Percentiles rank a stretch among this genome's conserved stretches.
These are phyloP conservation scores for Boloria selene DNA, from an alignment of 2,888 invertebrate species.

Conservation along the genomic window DNA sequence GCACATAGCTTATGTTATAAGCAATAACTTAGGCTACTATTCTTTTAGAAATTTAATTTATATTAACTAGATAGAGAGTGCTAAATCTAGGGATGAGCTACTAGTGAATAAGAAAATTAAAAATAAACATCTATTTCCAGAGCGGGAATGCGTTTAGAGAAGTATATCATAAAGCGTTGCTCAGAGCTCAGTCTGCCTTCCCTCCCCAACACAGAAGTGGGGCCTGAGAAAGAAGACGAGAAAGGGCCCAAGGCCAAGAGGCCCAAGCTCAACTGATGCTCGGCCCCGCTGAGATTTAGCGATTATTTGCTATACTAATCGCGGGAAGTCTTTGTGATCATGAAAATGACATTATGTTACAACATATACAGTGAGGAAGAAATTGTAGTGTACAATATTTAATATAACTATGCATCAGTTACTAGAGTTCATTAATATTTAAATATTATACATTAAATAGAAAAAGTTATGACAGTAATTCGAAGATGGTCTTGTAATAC, in stretches of 20 bases:
- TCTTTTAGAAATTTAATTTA: no score
- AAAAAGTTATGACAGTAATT: not conserved
- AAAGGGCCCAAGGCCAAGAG: slow-evolving; percentile 49
- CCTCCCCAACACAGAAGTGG: slow-evolving; percentile 67
- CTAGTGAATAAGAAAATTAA: no score
- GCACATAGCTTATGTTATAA: no score
- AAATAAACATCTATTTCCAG: slow-evolving; percentile 70
- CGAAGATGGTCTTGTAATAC: not conserved
- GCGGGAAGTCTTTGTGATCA: slow-evolving; percentile 24
- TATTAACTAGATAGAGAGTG: no score
- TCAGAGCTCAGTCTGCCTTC: slow-evolving; percentile 84
- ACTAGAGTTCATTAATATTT: no score
- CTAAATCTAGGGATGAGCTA: no score
- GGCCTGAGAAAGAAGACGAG: slow-evolving; percentile 44
- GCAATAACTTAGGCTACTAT: no score
- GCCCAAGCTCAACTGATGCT: slow-evolving; percentile 61
- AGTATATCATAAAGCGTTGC: slow-evolving; percentile 87
- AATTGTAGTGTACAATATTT: no score
- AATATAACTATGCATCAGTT: no score
- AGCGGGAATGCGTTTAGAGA: slow-evolving; percentile 87
- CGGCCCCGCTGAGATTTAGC: slow-evolving; percentile 44
- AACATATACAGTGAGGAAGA: not conserved
- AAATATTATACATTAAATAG: no score
- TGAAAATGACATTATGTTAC: not conserved
- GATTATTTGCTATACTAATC: slow-evolving; percentile 61